Base-by-base conservation (phyloP, 53 echinoderm and acorn worm genomes). In the Paelopatides confundens region DNA sequence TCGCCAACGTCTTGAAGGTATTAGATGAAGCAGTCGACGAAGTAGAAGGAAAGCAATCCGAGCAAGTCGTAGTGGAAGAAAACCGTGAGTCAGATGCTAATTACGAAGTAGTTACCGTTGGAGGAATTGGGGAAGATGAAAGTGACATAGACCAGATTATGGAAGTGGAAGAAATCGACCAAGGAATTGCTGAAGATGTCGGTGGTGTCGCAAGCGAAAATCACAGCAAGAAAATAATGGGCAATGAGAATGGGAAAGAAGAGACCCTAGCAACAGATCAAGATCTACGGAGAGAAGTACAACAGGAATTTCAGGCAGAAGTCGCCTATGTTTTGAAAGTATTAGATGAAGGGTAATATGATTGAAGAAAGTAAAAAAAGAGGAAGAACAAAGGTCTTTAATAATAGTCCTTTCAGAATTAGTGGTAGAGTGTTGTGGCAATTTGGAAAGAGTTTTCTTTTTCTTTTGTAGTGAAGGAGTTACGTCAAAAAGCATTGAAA, bases 241-340 rank as follows among this genome's bases (percentile, higher is more conserved):
- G 34, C 54, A 51, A 32, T 27, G 79, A 79, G 17, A 43, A 31
- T 26, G 79, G 53, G 13, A 33, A 79, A 52, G 64, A 6, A 6
- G 24, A 58, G 18, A 43, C 9, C 43, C 43, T 43, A n/a, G 29
- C 54, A 35, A 64, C 84, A 12, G 65, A 83, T 38, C 63, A 63
- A 65, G 84, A 63, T n/a, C 36, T 83, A 23, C 63, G 65, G 21
- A 63, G 63, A 46, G 65, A 83, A 65, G 84, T 83, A 17, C 84
- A 83, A 13, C 38, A 83, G 62, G 84, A 83, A 83, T 83, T 83
- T 46, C 84, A 83, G 84, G 84, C 65, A 34, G 84, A 83, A 14
- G 65, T 83, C 15, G 84, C 84, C 10, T 63, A 63, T 39, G 84
- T 83, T 5, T 26, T 83, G 63, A 83, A 83, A 31, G 84, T 65